A percentile compares a stretch with the other conserved stretches of the same genome.
phyloP scores from a whole-genome alignment of 1,140 invertebrate genomes.

The Tetragonula clypearis region DNA sequence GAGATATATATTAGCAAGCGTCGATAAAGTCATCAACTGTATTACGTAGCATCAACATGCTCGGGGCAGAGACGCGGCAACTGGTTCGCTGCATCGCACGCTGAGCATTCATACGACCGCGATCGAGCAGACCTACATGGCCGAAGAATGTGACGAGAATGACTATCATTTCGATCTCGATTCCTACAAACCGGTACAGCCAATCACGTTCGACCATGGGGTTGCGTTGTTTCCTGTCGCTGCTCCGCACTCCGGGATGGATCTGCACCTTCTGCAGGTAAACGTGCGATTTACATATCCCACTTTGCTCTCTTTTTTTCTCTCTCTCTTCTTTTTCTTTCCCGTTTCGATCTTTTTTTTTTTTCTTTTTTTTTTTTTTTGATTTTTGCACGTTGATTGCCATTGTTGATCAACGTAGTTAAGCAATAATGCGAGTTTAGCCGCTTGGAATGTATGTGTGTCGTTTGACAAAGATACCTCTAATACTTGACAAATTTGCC shows the following conservation, averaged over 20 bases:
- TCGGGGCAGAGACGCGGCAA: conserved; percentile 82
- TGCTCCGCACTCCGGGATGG: conserved; percentile 85
- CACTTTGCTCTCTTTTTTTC: too few species aligned
- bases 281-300: background rate
- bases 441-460: background rate
- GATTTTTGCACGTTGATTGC: too few species aligned
- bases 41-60: conserved; percentile 88
- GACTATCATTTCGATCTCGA: conserved; percentile 89
- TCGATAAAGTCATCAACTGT: conserved; percentile 64
- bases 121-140: conserved; percentile 82
- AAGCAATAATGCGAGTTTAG: background rate
- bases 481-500: background rate
- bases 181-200: conserved; percentile 92
- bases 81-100: conserved; percentile 75
- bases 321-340: too few species aligned
- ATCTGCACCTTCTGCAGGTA: conserved; percentile 91
- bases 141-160: conserved; percentile 83
- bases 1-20: background rate
- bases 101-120: conserved; percentile 82
- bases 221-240: conserved; percentile 91
- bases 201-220: conserved; percentile 91
- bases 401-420: background rate
- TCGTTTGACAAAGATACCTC: background rate
- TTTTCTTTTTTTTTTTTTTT: too few species aligned
- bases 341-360: too few species aligned